Evolutionary conservation across 2,888 invertebrate genomes (phyloP), one percentile per base, ranked within the genome.

Genomic region (Elegia similella): DNA sequence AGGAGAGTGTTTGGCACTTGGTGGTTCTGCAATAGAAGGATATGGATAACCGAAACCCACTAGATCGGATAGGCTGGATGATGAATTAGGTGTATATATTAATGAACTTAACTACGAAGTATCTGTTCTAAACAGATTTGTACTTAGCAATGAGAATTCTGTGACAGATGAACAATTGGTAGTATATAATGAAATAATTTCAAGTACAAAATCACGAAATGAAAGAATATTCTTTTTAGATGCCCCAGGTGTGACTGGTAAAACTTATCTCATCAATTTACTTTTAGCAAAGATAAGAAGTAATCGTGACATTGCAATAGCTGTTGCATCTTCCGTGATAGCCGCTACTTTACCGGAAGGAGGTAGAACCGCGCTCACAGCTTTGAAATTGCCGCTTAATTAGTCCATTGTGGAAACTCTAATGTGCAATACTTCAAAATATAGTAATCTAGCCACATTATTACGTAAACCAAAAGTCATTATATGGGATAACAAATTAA

Each of bases 161-260:
- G 56, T 54, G 48, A 61, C 32, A 42, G 59, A 52, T 52, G 55
- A 55, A 58, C 50, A 47, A 46, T 34, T 44, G 56, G n/a, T 8
- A 52, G 30, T 30, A 30, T 30, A 30, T 30, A 30, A 54, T 32
- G 58, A 58, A 13, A 52, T 58, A 15, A 58, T 60, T 46, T 42
- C 46, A 47, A 53, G 30, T 32, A 23, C 56, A 16, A 52, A 52
- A 43, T 47, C 42, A 53, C 48, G 38, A 48, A 47, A 23, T 52
- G 54, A 58, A 42, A 56, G 60, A 29, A 46, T 60, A 53, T 60
- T 32, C 48, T 61, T 59, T 17, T 54, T 56, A 17, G 58, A 58
- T 42, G 56, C 61, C 15, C 55, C 61, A 50, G 61, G 58, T 55
- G 59, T 60, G 38, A 63, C 62, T 29, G 61, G 63, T 52, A 64